These are phyloP conservation scores for Ctenodactylus gundi DNA, from an alignment of 2,113 vertebrate genomes.

Conservation along the genomic window DNA sequence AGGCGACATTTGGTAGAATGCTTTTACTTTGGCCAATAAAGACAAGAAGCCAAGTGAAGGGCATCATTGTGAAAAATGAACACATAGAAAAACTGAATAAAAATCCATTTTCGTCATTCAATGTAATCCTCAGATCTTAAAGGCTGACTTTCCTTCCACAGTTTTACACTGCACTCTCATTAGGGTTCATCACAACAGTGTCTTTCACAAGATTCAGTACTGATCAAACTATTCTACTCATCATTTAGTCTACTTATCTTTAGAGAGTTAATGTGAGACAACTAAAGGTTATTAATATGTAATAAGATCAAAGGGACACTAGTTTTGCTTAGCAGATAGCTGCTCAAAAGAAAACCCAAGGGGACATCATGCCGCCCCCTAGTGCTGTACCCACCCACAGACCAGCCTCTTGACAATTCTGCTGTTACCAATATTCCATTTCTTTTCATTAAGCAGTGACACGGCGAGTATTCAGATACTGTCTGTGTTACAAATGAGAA, in stretches of 20 bases:
- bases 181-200: neutral
- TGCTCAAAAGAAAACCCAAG: slow-evolving; percentile 18
- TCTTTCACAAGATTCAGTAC: neutral
- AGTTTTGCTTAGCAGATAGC: neutral
- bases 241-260: neutral
- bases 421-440: slow-evolving; percentile 33
- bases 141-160: neutral
- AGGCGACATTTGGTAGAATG: slow-evolving; percentile 42
- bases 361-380: slow-evolving; percentile 4
- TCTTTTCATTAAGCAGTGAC: slow-evolving; percentile 64
- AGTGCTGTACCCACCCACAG: neutral
- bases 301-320: neutral
- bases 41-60: slow-evolving; percentile 18
- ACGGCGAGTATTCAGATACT: slow-evolving; percentile 53
- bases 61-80: slow-evolving; percentile 25
- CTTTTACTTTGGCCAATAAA: slow-evolving; percentile 40
- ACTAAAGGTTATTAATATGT: neutral
- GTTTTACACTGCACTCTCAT: neutral
- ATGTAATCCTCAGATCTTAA: neutral
- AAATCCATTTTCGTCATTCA: neutral
- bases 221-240: neutral
- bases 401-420: rapidly evolving
- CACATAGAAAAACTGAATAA: neutral
- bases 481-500: slow-evolving; percentile 56
- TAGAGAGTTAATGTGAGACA: neutral